phyloP scores from a whole-genome alignment of 2,797 vertebrate genomes.

The Pangasius larnaudii region DNA sequence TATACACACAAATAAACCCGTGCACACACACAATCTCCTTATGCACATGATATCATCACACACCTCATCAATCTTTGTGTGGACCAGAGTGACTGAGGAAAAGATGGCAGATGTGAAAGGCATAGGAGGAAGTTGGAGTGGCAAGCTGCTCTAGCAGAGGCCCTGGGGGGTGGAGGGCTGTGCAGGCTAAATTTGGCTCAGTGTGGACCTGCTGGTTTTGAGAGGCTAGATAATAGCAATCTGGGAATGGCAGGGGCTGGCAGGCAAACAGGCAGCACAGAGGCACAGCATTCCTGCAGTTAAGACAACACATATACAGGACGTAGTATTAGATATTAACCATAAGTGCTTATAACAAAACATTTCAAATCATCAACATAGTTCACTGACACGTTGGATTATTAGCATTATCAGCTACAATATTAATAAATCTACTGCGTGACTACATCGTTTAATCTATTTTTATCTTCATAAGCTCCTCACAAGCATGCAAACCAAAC shows the following conservation, averaged over 20 bases:
- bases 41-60: constrained; percentile 41
- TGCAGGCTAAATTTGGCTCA: constrained; percentile 77
- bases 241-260: constrained; percentile 73
- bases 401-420: not conserved
- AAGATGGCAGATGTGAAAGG: constrained; percentile 38
- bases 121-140: constrained; percentile 44
- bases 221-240: constrained; percentile 85
- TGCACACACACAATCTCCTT: constrained; percentile 9
- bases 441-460: not conserved
- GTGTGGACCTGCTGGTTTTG: constrained; percentile 71
- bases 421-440: not conserved
- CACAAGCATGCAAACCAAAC: constrained; percentile 24
- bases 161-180: constrained; percentile 63
- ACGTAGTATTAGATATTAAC: not conserved
- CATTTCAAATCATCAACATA: not conserved
- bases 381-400: not conserved
- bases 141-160: constrained; percentile 43
- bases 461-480: not conserved
- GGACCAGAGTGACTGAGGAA: constrained; percentile 44
- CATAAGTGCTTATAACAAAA: not conserved
- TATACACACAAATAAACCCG: constrained; percentile 21
- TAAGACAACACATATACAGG: constrained; percentile 60
- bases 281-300: constrained; percentile 75
- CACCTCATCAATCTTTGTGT: constrained; percentile 43
- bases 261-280: constrained; percentile 62